A percentile compares a stretch with the other conserved stretches of the same genome.
Conservation (phyloP, 2,888 invertebrate genomes). For the Tanypteryx hageni region DNA sequence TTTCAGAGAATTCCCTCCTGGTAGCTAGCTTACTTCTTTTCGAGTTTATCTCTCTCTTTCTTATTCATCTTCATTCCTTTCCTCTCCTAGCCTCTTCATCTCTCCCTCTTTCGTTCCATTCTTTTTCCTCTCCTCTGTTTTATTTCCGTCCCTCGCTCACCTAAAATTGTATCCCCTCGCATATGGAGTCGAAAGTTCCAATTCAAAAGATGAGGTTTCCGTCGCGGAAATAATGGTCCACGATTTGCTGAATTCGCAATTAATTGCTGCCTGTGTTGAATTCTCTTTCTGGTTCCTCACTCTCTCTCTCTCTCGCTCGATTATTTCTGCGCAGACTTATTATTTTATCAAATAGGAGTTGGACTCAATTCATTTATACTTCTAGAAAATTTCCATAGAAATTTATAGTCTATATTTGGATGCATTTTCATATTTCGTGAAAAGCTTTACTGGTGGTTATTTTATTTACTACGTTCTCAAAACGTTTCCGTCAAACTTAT, state of each 20-base stretch:
- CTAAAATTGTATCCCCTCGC: constrained; percentile 37
- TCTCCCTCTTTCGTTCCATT: not conserved
- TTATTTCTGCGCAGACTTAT: not conserved
- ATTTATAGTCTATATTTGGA: too few relatives aligned
- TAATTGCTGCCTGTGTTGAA: not conserved
- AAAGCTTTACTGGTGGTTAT: too few relatives aligned
- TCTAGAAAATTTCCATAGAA: too few relatives aligned
- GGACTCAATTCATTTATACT: too few relatives aligned
- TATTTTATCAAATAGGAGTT: not conserved
- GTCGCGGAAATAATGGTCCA: constrained; percentile 17
- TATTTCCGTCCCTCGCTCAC: not conserved
- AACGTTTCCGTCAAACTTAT: too few relatives aligned
- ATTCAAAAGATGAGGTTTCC: constrained; percentile 33
- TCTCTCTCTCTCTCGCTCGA: not conserved
- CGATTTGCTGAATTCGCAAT: constrained; percentile 25
- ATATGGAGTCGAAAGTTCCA: constrained; percentile 8
- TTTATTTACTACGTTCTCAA: too few relatives aligned
- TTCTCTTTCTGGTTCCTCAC: too few relatives aligned
- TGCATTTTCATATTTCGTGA: too few relatives aligned
- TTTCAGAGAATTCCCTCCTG: constrained; percentile 35
- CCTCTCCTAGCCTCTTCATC: not conserved
- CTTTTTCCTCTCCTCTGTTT: not conserved
- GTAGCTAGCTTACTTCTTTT: not conserved
- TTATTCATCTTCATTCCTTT: not conserved
- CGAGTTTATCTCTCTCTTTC: not conserved